Evolutionary conservation across 2,888 invertebrate genomes (phyloP).

Genomic region (Drosophila mimica): DNA sequence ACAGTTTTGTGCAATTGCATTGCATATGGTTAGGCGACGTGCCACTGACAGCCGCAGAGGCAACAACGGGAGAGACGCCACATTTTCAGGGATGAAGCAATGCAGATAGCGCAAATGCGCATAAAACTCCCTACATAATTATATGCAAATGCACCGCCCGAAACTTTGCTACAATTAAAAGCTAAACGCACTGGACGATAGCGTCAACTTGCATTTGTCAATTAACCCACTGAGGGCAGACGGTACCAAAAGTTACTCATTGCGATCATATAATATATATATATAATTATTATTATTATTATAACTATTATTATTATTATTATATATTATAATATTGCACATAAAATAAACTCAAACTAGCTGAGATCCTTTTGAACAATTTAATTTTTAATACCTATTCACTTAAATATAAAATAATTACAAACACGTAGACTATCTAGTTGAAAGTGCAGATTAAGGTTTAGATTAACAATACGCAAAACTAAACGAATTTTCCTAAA

Average conservation of each 20-base stretch:
- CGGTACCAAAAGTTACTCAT: not conserved
- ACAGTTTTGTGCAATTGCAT: conserved; percentile 77
- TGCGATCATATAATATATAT: not conserved
- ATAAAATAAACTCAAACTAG: not conserved
- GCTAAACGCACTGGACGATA: conserved; percentile 71
- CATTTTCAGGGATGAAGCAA: conserved; percentile 1
- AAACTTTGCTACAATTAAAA: conserved; percentile 71
- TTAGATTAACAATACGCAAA: not conserved
- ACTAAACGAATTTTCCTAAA: not conserved
- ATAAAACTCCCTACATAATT: conserved; percentile 63
- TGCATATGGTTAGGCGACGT: conserved; percentile 75
- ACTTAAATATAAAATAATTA: not conserved
- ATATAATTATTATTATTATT: too few relatives aligned
- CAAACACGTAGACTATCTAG: not conserved
- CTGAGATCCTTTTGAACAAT: not conserved
- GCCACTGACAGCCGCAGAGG: conserved; percentile 61
- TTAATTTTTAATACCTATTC: not conserved
- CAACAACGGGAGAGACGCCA: conserved; percentile 21
- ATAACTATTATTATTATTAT: too few relatives aligned
- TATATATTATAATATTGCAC: too few relatives aligned
- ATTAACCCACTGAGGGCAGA: conserved; percentile 55
- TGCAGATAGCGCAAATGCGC: conserved; percentile 38
- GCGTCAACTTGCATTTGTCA: conserved; percentile 57
- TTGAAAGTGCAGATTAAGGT: not conserved
- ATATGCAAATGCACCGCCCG: conserved; percentile 70